phyloP scores from a whole-genome alignment of 2,113 vertebrate genomes.

The Elgaria multicarinata region DNA sequence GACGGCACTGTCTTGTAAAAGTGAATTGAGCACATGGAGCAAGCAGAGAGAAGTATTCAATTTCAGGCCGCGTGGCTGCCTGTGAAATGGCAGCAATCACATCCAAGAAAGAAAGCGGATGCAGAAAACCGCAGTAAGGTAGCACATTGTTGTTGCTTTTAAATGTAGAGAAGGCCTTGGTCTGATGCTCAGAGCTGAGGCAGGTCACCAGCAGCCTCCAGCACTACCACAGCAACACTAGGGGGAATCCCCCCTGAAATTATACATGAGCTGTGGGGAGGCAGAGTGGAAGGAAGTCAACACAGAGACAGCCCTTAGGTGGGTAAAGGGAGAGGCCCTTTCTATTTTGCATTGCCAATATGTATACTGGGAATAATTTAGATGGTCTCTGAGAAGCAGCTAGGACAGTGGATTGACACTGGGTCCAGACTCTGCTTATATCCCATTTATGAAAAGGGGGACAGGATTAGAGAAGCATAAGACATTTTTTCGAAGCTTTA shows the following conservation, averaged over 20 bases:
- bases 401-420: background rate
- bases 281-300: background rate
- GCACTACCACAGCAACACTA: background rate
- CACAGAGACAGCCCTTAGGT: accelerated
- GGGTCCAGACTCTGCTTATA: background rate
- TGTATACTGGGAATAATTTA: background rate
- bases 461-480: accelerated
- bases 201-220: background rate
- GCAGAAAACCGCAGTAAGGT: no score
- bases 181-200: background rate
- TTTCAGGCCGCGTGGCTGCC: no score
- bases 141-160: no score
- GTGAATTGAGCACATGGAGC: no score
- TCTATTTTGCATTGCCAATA: background rate
- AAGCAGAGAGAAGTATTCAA: no score
- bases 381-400: background rate
- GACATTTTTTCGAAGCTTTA: background rate
- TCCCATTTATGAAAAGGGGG: background rate
- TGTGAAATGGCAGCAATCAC: no score
- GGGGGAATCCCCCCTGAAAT: background rate
- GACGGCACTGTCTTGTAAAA: no score
- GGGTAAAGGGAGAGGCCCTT: background rate
- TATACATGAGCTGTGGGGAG: background rate
- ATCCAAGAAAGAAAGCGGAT: no score
- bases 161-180: no score